Conservation (phyloP, 2,888 invertebrate genomes). For the Cryptus viduatorius region DNA sequence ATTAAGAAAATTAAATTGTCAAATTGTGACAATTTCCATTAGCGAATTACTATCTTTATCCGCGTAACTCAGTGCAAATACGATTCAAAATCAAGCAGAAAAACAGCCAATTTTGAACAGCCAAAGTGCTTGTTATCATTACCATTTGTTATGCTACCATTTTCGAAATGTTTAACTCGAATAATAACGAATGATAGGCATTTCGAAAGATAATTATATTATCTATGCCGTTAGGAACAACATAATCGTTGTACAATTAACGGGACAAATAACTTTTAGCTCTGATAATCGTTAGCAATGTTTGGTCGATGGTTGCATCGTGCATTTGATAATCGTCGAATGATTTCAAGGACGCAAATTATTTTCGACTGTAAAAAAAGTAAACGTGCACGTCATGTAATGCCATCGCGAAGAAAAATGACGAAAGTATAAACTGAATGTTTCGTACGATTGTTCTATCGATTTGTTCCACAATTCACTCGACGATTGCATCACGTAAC, state of each 20-base stretch:
- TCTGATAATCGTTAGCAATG: background rate
- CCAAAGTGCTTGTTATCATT: no score
- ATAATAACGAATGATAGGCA: background rate
- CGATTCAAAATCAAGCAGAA: no score
- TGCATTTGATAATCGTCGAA: background rate
- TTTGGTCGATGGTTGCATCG: constrained; percentile 32
- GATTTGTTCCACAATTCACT: constrained; percentile 43
- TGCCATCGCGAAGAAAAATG: background rate
- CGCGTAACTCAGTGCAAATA: no score
- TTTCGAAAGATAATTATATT: background rate
- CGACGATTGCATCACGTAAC: constrained; percentile 28
- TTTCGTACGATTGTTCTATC: constrained; percentile 35
- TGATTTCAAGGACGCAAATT: constrained; percentile 23
- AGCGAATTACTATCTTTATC: no score
- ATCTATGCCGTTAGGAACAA: background rate
- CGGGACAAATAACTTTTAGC: background rate
- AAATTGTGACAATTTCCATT: no score
- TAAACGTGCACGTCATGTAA: background rate
- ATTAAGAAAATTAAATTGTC: no score
- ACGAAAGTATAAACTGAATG: constrained; percentile 14
- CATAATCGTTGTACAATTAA: background rate
- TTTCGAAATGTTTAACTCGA: no score
- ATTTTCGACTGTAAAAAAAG: background rate
- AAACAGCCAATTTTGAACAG: no score
- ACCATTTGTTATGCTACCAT: no score